These are phyloP conservation scores for Gila robusta DNA, from an alignment of 2,797 vertebrate genomes.

Conservation along the genomic window DNA sequence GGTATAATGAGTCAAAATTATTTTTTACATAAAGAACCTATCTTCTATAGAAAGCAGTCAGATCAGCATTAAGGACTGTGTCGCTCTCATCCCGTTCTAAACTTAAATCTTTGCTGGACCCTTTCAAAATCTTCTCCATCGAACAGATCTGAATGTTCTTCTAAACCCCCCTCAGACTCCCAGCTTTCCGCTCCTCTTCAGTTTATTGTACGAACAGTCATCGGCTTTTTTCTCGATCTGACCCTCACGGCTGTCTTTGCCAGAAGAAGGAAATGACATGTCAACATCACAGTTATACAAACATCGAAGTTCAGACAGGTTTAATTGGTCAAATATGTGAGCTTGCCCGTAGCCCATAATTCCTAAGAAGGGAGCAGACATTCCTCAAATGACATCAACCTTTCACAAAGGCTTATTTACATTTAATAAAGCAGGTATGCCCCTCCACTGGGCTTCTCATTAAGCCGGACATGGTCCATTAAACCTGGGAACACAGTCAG, in stretches of 20 bases:
- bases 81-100: not conserved
- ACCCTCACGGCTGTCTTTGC: not conserved
- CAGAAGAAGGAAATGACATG: constrained; percentile 40
- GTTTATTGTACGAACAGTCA: constrained; percentile 1
- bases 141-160: not conserved
- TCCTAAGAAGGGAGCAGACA: constrained; percentile 23
- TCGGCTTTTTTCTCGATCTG: not conserved
- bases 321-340: constrained; percentile 43
- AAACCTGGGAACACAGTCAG: not conserved
- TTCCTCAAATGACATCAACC: constrained; percentile 45
- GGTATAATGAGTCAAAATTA: not conserved
- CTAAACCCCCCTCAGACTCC: not conserved
- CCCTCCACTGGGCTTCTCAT: constrained; percentile 25
- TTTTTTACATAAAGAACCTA: not conserved
- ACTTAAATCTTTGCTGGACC: not conserved
- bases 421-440: constrained; percentile 52
- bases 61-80: not conserved
- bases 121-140: constrained; percentile 13
- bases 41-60: not conserved
- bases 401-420: constrained; percentile 38
- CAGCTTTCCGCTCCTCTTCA: not conserved
- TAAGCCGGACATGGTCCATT: constrained; percentile 1
- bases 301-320: constrained; percentile 41
- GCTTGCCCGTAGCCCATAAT: not conserved
- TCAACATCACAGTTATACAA: constrained; percentile 42